A percentile compares a stretch with the other conserved stretches of the same genome.
phyloP scores from a whole-genome alignment of 23 tunicate genomes.

The Trididemnum miniatum region DNA sequence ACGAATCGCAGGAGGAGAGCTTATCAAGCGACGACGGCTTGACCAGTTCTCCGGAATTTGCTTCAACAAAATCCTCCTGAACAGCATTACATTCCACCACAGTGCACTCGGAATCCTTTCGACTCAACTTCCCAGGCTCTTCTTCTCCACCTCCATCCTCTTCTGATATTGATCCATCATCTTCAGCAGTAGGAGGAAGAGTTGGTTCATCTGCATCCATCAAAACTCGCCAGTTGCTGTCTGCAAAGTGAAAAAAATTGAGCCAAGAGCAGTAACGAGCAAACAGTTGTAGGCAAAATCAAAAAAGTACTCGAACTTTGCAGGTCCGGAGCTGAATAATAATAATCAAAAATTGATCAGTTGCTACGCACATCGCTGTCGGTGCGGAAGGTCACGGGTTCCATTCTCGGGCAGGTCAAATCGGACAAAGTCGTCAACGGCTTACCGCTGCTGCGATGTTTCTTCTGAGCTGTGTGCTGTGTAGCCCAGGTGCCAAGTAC shows the following conservation, averaged over 20 bases:
- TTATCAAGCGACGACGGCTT: constrained; percentile 3
- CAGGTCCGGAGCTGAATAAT: too few relatives aligned
- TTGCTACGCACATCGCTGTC: too few relatives aligned
- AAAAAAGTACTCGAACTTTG: too few relatives aligned
- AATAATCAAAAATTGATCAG: too few relatives aligned
- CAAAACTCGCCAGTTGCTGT: constrained; percentile 85
- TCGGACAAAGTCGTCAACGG: too few relatives aligned
- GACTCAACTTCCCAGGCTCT: constrained; percentile 62
- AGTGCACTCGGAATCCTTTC: constrained; percentile 93
- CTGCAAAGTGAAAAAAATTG: constrained; percentile 35
- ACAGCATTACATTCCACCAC: constrained; percentile 70
- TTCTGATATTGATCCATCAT: constrained; percentile 7
- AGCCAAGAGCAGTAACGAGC: too few relatives aligned
- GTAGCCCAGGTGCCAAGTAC: too few relatives aligned
- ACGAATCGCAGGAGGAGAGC: neutral
- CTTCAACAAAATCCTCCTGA: neutral
- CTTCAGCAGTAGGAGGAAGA: constrained; percentile 68
- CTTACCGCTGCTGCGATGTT: too few relatives aligned
- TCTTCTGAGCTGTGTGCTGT: too few relatives aligned
- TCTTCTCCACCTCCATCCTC: constrained; percentile 26
- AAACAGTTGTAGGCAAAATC: too few relatives aligned
- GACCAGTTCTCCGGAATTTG: neutral
- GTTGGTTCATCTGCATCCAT: constrained; percentile 73
- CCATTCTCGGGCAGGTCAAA: too few relatives aligned
- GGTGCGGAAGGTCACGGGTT: too few relatives aligned